Evolutionary conservation across 30 jellyfish, hydroid and myxozoan genomes (phyloP).

Genomic region (Clytia hemisphaerica): DNA sequence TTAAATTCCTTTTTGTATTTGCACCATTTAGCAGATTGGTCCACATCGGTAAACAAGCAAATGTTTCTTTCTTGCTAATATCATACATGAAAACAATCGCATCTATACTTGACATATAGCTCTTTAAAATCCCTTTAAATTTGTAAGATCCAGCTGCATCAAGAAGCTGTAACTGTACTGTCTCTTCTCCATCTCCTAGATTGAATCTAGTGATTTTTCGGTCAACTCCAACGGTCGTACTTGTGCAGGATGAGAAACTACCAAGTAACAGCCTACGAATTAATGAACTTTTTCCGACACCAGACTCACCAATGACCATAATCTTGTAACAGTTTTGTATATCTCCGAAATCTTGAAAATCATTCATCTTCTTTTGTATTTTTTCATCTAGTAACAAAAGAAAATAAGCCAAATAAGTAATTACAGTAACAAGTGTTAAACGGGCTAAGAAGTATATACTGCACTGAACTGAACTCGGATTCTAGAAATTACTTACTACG

Average conservation of each 20-base stretch:
- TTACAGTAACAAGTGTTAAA: no score
- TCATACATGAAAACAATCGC: conserved; percentile 74
- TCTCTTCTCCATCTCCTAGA: conserved; percentile 22
- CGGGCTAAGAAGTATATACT: no score
- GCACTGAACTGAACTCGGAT: no score
- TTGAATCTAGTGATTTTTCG: conserved; percentile 10
- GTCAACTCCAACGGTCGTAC: conserved; percentile 73
- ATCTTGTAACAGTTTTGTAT: conserved; percentile 21
- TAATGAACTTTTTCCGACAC: conserved; percentile 70
- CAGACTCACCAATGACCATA: conserved; percentile 54
- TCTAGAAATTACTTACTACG: no score
- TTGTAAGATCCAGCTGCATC: conserved; percentile 71
- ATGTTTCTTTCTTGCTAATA: conserved; percentile 60
- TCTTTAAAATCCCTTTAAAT: conserved; percentile 35
- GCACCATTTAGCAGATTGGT: conserved; percentile 27
- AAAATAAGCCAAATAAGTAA: no score
- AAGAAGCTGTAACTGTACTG: conserved; percentile 7
- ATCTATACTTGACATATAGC: conserved; percentile 53
- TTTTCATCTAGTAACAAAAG: no score
- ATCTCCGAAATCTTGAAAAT: no score
- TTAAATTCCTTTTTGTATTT: conserved; percentile 15
- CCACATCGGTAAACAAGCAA: conserved; percentile 76
- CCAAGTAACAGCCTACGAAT: conserved; percentile 27
- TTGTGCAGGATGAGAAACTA: conserved; percentile 6
- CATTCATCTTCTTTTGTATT: no score